These are phyloP conservation scores for Lepus americanus DNA, from an alignment of 2,113 vertebrate species.

Conservation along the genomic window DNA sequence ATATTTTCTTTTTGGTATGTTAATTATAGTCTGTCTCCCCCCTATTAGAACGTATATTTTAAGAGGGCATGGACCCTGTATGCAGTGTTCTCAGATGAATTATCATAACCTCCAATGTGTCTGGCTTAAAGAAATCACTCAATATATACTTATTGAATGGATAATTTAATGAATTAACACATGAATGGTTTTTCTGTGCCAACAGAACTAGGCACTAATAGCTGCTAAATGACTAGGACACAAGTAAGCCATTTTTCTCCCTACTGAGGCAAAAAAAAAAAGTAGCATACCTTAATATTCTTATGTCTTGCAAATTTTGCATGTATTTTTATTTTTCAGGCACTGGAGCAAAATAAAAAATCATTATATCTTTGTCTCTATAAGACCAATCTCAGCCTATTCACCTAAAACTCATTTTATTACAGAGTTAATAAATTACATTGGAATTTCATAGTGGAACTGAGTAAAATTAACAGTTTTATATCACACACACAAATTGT, in stretches of 20 bases:
- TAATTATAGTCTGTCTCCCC: not conserved
- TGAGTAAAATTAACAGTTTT: conserved; percentile 77
- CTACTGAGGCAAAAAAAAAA: conserved; percentile 37
- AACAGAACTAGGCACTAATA: not conserved
- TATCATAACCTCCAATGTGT: not conserved
- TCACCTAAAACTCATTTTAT: conserved; percentile 75
- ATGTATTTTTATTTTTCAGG: conserved; percentile 59
- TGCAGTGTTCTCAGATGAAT: not conserved
- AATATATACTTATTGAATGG: not conserved
- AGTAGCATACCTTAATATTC: conserved; percentile 51
- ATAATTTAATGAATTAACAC: not conserved
- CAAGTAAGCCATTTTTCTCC: not conserved
- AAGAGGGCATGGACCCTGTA: not conserved
- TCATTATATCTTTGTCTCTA: conserved; percentile 65
- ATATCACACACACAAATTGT: not conserved
- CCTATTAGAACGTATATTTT: not conserved
- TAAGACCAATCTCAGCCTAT: conserved; percentile 58
- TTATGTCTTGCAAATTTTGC: conserved; percentile 55
- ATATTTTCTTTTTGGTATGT: not conserved
- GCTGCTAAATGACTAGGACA: not conserved
- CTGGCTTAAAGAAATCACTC: not conserved
- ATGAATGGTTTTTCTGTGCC: not conserved
- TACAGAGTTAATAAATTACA: conserved; percentile 80
- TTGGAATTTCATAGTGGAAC: conserved; percentile 73
- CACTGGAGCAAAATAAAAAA: conserved; percentile 74